Conservation (phyloP, 2,888 invertebrate species). For the Coecobrya sp. region DNA sequence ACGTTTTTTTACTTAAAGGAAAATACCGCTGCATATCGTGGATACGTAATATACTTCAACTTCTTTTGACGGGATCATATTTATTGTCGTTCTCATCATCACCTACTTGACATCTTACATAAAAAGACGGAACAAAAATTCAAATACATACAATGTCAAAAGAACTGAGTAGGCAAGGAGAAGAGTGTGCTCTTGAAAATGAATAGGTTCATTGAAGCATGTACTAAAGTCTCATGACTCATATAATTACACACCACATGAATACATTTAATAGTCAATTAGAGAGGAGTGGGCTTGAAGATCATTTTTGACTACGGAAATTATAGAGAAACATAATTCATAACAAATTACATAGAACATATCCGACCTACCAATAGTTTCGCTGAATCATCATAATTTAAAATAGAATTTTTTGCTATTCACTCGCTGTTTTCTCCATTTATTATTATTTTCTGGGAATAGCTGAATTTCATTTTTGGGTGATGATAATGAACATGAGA, state of each 20-base stretch:
- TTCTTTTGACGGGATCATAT: neutral
- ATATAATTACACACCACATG: neutral
- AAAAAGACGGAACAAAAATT: neutral
- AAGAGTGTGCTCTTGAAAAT: neutral
- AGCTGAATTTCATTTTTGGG: neutral
- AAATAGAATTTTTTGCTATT: neutral
- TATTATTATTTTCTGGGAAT: constrained; percentile 7
- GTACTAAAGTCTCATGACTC: neutral
- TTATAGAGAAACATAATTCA: too few relatives aligned
- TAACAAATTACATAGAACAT: neutral
- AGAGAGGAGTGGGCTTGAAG: neutral
- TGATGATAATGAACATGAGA: neutral
- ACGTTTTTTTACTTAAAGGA: neutral
- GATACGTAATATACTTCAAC: neutral
- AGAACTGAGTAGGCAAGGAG: neutral
- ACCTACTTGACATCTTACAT: constrained; percentile 9
- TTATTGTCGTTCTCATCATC: neutral
- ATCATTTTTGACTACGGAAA: too few relatives aligned
- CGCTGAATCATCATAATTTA: neutral
- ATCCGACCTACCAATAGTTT: neutral
- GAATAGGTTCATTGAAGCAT: neutral
- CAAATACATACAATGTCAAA: neutral
- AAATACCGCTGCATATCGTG: too few relatives aligned
- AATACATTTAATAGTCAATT: neutral
- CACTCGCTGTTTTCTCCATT: neutral